Base-by-base conservation (phyloP, 2,797 vertebrate genomes). In the Takifugu ocellatus region DNA sequence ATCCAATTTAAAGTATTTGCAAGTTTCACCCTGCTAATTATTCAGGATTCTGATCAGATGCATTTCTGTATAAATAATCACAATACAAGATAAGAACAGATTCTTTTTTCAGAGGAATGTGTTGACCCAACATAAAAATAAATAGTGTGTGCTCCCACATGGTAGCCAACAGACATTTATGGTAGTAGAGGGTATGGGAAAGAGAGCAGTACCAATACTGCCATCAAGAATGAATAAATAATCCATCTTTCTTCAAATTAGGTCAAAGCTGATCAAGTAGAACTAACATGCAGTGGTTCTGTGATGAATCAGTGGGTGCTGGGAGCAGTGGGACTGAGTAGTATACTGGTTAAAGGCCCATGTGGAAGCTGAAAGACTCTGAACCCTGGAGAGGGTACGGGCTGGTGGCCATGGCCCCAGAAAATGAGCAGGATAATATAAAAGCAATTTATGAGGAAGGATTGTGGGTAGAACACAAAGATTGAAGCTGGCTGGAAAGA, bases 181-280 rank as follows among this genome's bases (percentile, higher is more conserved):
- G 46, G 8, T 8, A 45, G 36, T n/a, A 17, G 39, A 49, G 42
- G 47, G 49, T 55, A 50, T 39, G 24, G 46, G n/a, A 36, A 31
- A 10, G 33, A 48, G 3, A 16, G 53, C 10, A 58, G 36, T 56
- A 54, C 51, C 51, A 59, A 33, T 15, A 53, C 25, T 39, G 53
- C 46, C 10, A 47, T 47, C 25, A 25, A 25, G 15, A 17, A 17
- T 44, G 43, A 47, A 47, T 47, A 21, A 59, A 56, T 66, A 42
- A 63, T 44, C 36, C 53, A 11, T 39, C 36, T 14, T 39, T 39
- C 59, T 52, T 47, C 15, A 59, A 60, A 67, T 48, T 25, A 63
- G 54, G 45, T 48, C 49, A 56, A 51, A 21, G 56, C 53, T 56
- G 31, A 43, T 36, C 1, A 25, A 49, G 7, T n/a, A 45, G 60